These are phyloP conservation scores for Pseudopodoces humilis DNA, from an alignment of 2,113 vertebrate genomes.

Conservation along the genomic window DNA sequence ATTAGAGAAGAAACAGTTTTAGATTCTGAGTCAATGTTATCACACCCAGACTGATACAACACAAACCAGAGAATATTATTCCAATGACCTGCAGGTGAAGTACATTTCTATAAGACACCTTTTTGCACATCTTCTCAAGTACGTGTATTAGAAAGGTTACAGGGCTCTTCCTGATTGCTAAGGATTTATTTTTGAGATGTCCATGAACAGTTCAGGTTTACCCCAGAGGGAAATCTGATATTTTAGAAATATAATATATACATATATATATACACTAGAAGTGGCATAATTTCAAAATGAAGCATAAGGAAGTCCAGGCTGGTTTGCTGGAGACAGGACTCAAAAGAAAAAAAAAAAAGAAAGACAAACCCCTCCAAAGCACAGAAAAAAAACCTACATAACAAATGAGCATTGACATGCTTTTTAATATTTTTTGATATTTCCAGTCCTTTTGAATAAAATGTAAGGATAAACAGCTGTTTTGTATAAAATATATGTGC, in stretches of 20 bases:
- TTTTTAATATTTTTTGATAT: background rate
- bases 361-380: background rate
- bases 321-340: background rate
- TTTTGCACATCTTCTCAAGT: background rate
- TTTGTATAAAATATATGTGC: background rate
- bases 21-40: background rate
- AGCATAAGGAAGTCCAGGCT: background rate
- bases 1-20: background rate
- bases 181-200: background rate
- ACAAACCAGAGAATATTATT: background rate
- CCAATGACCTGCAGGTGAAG: background rate
- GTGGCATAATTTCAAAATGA: background rate
- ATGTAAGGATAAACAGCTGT: accelerated
- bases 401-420: accelerated
- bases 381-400: accelerated
- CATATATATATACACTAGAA: background rate
- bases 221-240: background rate
- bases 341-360: too few species aligned
- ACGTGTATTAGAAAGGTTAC: background rate
- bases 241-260: background rate
- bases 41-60: background rate
- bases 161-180: background rate
- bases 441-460: background rate
- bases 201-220: background rate
- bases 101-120: background rate